Evolutionary conservation across 2,113 vertebrate species (phyloP), one percentile per base, ranked within the genome.

Genomic region (Pseudonaja textilis): DNA sequence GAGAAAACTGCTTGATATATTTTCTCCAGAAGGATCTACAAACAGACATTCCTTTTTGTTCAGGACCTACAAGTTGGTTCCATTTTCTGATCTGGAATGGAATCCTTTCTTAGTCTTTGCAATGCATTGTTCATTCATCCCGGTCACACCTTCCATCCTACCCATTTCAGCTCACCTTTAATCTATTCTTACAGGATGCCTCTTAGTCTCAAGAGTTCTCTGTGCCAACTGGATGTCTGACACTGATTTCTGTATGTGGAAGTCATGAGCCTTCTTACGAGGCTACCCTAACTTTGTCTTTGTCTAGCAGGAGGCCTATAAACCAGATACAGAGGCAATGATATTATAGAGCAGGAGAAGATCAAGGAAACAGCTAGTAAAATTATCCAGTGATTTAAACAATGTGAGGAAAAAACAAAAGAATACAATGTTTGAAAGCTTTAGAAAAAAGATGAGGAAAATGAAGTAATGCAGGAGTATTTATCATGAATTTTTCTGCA

Each of bases 1-100:
- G 69, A 64, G 86, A 92, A 93, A 90, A 25, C 87, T n/a, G 74
- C 50, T 92, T 92, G 47, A 69, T 56, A 93, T 93, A 90, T 93
- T 90, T 86, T 39, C 92, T n/a, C 92, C 57, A 87, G 34, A 22
- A 61, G 45, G n/a, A 86, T 90, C 81, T 85, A 54, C n/a, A 61
- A 90, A 86, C 45, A 90, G 54, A 52, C n/a, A 59, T 86, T 85
- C 29, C 6, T 85, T 52, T 85, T 92, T 89, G 92, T 89, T 90
- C 55, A 86, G 74, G 69, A 89, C 55, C 55, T 61, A 50, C 26
- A 85, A 7, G 55, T 50, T 34, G 57, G 88, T 89, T 89, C 54
- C 42, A 39, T 47, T 20, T n/a, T 61, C 29, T 86, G 69, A 85
- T n/a, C 87, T 89, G 88, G 92, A 89, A 89, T 50, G 59, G 64